Evolutionary conservation across 2,888 invertebrate species (phyloP).

Genomic region (Chesias legatella): DNA sequence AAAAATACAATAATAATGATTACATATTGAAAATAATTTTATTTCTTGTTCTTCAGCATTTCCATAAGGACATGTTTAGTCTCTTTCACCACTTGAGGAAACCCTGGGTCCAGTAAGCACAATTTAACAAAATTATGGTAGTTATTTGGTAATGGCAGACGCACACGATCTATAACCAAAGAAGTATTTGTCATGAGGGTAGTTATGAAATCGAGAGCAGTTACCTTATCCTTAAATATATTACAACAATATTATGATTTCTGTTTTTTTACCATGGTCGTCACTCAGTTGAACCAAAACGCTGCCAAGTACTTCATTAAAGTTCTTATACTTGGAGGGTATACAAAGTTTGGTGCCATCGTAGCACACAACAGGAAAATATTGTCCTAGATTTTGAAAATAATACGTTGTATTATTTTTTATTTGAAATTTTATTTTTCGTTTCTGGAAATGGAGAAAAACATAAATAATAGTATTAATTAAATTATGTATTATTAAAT

Average conservation of each 20-base stretch:
- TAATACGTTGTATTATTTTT: constrained; percentile 38
- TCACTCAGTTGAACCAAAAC: constrained; percentile 27
- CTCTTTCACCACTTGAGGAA: constrained; percentile 50
- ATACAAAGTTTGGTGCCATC: constrained; percentile 25
- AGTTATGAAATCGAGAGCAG: too few relatives aligned
- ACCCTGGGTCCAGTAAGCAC: constrained; percentile 62
- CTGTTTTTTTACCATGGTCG: neutral
- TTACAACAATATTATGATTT: too few relatives aligned
- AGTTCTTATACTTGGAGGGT: constrained; percentile 40
- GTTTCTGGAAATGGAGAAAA: constrained; percentile 41
- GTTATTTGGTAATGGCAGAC: constrained; percentile 32
- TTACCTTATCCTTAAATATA: too few relatives aligned
- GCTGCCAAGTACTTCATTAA: constrained; percentile 48
- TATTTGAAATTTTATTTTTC: constrained; percentile 65
- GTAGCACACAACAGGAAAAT: constrained; percentile 51
- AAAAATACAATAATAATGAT: too few relatives aligned
- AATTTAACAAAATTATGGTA: constrained; percentile 54
- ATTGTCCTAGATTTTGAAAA: constrained; percentile 41
- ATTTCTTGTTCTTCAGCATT: constrained; percentile 22
- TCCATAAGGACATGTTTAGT: constrained; percentile 43
- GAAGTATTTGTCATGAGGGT: too few relatives aligned
- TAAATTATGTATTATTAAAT: too few relatives aligned
- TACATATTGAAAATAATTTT: neutral
- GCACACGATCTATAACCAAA: neutral
- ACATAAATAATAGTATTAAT: constrained; percentile 11